A percentile compares a stretch with the other conserved stretches of the same genome.
phyloP scores from a whole-genome alignment of 2,888 invertebrate genomes.

The Nymphalis urticae region DNA sequence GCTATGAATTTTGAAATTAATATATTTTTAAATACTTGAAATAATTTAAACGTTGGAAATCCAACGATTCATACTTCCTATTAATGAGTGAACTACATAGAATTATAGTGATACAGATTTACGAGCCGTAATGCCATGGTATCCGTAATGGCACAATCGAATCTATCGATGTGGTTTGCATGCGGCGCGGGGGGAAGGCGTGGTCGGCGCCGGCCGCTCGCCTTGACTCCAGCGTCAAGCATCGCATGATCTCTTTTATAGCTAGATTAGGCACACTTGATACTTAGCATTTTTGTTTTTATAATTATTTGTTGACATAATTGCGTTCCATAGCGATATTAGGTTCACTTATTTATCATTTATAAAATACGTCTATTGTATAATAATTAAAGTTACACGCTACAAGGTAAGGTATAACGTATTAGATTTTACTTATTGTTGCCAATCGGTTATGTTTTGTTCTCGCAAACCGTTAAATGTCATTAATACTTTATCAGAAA shows the following conservation, averaged over 20 bases:
- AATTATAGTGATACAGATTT: conserved; percentile 33
- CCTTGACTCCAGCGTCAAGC: conserved; percentile 80
- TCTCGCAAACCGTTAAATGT: no score
- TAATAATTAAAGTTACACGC: no score
- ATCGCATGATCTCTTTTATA: conserved; percentile 76
- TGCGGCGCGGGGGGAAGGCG: conserved; percentile 64
- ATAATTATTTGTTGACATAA: background rate
- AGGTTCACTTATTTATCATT: no score
- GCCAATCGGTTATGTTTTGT: no score
- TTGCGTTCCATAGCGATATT: background rate
- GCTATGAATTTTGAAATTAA: background rate
- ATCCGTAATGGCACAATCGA: conserved; percentile 55
- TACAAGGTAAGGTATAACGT: no score
- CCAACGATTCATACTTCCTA: conserved; percentile 27
- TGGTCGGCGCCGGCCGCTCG: conserved; percentile 81
- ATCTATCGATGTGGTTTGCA: conserved; percentile 50
- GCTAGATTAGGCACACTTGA: conserved; percentile 44
- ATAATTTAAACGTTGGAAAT: conserved; percentile 14
- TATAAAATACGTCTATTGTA: no score
- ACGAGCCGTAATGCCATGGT: conserved; percentile 28
- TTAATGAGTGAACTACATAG: conserved; percentile 27
- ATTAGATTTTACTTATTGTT: no score
- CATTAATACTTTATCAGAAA: no score
- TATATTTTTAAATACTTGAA: conserved; percentile 8
- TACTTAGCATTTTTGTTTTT: conserved; percentile 43